These are phyloP conservation scores for Neomorphus geoffroyi DNA, from an alignment of 2,797 vertebrate species.

Conservation along the genomic window DNA sequence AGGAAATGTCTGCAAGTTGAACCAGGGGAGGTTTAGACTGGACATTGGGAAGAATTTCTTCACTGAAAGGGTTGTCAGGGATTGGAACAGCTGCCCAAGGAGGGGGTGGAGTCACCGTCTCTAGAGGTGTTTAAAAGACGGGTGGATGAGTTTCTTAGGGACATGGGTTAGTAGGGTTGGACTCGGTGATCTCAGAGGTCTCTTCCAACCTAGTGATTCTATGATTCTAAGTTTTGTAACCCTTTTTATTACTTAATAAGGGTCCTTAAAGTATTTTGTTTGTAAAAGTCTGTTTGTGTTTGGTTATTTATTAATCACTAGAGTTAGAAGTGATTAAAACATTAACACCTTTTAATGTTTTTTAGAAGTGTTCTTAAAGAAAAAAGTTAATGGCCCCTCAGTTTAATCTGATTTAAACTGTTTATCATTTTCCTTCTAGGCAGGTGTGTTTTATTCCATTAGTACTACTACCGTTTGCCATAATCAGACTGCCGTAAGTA, in stretches of 20 bases:
- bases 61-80: too few species aligned
- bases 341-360: background rate
- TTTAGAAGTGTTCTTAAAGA: background rate
- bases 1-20: too few species aligned
- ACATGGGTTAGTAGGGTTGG: too few species aligned
- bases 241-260: background rate
- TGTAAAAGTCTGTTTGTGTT: background rate
- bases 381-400: background rate
- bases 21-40: too few species aligned
- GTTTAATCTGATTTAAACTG: background rate
- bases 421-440: background rate
- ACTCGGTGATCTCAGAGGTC: too few species aligned
- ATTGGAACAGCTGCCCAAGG: too few species aligned
- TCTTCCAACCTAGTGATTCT: too few species aligned
- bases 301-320: background rate
- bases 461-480: background rate
- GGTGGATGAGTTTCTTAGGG: too few species aligned
- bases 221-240: too few species aligned
- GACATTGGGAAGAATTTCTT: too few species aligned
- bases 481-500: background rate
- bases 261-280: background rate
- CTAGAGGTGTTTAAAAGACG: too few species aligned
- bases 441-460: background rate
- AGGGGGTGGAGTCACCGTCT: too few species aligned
- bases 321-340: background rate